Base-by-base conservation (phyloP, 2,888 invertebrate genomes). In the Microplitis deprimator region DNA sequence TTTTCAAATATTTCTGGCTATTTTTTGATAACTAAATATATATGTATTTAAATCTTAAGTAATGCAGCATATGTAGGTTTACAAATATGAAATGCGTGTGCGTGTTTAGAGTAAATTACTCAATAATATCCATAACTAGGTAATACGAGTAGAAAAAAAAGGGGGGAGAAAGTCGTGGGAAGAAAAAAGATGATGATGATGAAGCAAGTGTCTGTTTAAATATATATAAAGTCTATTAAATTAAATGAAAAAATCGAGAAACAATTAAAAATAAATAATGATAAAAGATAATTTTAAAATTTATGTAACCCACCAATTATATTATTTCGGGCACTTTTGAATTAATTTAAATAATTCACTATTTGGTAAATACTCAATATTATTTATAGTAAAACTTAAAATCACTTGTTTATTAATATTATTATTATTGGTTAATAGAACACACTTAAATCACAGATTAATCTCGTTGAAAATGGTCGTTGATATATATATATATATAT, bases 81-180 rank as follows among this genome's bases (percentile, higher is more conserved):
- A 65, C 65, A 76, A 70, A 77, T 76, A 77, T 74, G 72, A 71
- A 70, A 74, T 67, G 70, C 81, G 70, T 73, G 75, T 72, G 17
- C 65, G 62, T 40, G 68, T 65, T 80, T 77, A 80, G 67, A 64
- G 81, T 83, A 84, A 85, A 87, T 87, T 87, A 87, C 86, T 86
- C 86, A 87, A 87, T 87, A 87, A 87, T 87, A 87, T 87, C 85
- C 87, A 87, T 87, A 87, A 87, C 85, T 81, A 83, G 81, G 81
- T 79, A 83, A 82, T 81, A 82, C 81, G 77, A 77, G 81, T 79
- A 77, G 70, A 77, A 76, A 78, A 72, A 73, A 78, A 72, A 73
- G 81, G 79, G 79, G 76, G 77, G 79, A 76, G 73, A 77, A 62
- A 78, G 73, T 62, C 68, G 68, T 50, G 78, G 68, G 75, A 75